Conservation (phyloP, 2,888 invertebrate genomes). For the Mimachlamys varia region DNA sequence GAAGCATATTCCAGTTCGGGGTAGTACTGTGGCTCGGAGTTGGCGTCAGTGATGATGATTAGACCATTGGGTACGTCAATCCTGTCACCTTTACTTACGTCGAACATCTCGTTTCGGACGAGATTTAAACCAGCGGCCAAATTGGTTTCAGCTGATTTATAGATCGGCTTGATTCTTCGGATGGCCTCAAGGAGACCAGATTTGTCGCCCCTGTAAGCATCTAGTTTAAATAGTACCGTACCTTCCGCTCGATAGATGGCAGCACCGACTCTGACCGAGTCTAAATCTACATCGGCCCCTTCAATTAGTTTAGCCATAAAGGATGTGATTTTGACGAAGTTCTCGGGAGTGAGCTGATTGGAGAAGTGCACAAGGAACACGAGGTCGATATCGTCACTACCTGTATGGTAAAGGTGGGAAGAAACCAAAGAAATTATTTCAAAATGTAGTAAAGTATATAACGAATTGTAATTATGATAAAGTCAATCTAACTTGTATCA, state of each 20-base stretch:
- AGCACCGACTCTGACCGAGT: slow-evolving; percentile 64
- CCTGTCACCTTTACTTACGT: slow-evolving; percentile 58
- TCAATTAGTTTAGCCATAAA: slow-evolving; percentile 60
- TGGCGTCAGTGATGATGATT: slow-evolving; percentile 69
- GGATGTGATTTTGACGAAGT: slow-evolving; percentile 57
- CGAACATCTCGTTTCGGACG: slow-evolving; percentile 60
- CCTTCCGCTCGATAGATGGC: slow-evolving; percentile 61
- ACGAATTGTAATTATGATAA: too few relatives aligned
- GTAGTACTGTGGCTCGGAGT: slow-evolving; percentile 54
- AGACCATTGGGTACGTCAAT: slow-evolving; percentile 66
- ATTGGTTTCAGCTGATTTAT: slow-evolving; percentile 59
- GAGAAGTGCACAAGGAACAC: slow-evolving; percentile 69
- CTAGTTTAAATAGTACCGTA: slow-evolving; percentile 65
- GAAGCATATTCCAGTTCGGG: slow-evolving; percentile 37
- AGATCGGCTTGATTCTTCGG: slow-evolving; percentile 57
- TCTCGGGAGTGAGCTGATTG: slow-evolving; percentile 51
- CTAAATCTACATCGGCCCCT: slow-evolving; percentile 64
- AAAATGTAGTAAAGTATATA: too few relatives aligned
- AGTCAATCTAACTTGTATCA: too few relatives aligned
- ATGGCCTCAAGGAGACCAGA: slow-evolving; percentile 60
- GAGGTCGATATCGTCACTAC: slow-evolving; percentile 65
- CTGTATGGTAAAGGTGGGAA: slow-evolving; percentile 54
- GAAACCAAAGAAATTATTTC: too few relatives aligned
- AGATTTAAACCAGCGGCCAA: slow-evolving; percentile 65
- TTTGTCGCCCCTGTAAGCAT: slow-evolving; percentile 61